Percentiles rank a stretch among this genome's conserved stretches.
phyloP scores from a whole-genome alignment of 2,113 vertebrate species.

The Morphnarchus princeps region DNA sequence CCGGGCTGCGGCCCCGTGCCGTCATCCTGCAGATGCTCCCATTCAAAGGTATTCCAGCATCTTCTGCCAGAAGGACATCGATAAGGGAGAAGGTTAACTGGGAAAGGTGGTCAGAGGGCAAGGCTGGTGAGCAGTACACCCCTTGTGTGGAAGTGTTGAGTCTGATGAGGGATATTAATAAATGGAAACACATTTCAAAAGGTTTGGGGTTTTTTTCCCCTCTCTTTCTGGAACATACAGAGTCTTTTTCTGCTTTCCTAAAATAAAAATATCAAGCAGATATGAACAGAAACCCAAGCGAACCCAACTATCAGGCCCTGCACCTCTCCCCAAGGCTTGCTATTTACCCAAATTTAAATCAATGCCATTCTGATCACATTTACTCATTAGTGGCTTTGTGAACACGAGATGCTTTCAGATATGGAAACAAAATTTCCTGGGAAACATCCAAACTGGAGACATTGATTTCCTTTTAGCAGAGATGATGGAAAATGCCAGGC shows the following conservation, averaged over 20 bases:
- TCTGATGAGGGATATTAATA: neutral
- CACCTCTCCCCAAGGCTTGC: neutral
- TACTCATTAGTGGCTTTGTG: neutral
- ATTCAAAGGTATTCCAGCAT: neutral
- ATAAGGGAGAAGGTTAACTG: neutral
- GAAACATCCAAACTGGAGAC: neutral
- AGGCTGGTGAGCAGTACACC: neutral
- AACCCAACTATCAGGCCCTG: neutral
- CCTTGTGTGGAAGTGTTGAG: neutral
- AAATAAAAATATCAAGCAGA: neutral
- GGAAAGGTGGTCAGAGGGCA: neutral
- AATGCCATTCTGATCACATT: neutral
- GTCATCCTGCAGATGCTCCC: neutral
- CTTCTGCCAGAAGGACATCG: neutral
- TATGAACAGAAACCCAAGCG: neutral
- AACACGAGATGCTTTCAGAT: constrained; percentile 15
- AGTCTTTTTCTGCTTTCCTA: neutral
- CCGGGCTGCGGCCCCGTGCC: neutral
- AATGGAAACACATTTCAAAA: neutral
- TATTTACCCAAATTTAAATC: constrained; percentile 17
- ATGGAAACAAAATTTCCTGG: neutral
- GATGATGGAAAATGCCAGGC: neutral
- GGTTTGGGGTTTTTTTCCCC: too few species aligned
- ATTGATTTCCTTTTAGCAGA: neutral
- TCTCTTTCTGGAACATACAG: neutral